These are phyloP conservation scores for Boleophthalmus pectinirostris DNA, from an alignment of 2,113 vertebrate genomes.

Conservation along the genomic window DNA sequence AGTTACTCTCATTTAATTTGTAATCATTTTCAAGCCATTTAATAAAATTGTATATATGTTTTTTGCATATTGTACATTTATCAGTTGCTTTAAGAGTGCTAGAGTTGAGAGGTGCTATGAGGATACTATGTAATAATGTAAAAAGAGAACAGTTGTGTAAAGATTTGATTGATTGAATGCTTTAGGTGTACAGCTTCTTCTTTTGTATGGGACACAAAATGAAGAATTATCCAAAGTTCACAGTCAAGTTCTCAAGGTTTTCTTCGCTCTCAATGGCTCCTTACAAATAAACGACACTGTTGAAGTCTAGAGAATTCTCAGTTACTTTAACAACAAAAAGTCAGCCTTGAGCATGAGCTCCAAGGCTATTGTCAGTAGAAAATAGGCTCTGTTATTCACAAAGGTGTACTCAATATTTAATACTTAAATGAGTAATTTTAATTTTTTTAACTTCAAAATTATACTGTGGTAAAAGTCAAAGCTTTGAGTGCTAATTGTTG, in stretches of 20 bases:
- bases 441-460: no score
- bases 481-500: no score
- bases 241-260: background rate
- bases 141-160: constrained; percentile 43
- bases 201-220: background rate
- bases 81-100: background rate
- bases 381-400: constrained; percentile 16
- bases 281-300: background rate
- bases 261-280: background rate
- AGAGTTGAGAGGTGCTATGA: constrained; percentile 6
- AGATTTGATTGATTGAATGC: background rate
- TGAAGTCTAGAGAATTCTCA: background rate
- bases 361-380: constrained; percentile 22
- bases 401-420: constrained; percentile 3
- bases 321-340: background rate
- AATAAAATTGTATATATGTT: no score
- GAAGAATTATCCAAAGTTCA: background rate
- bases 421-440: constrained; percentile 18
- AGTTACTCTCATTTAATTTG: no score
- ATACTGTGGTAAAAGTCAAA: no score
- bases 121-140: constrained; percentile 27
- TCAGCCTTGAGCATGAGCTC: constrained; percentile 26
- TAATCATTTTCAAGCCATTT: no score
- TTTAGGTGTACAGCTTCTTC: background rate
- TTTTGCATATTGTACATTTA: background rate